Evolutionary conservation across 2,113 vertebrate genomes (phyloP), one percentile per base, ranked within the genome.

Genomic region (Emydocephalus ijimae): DNA sequence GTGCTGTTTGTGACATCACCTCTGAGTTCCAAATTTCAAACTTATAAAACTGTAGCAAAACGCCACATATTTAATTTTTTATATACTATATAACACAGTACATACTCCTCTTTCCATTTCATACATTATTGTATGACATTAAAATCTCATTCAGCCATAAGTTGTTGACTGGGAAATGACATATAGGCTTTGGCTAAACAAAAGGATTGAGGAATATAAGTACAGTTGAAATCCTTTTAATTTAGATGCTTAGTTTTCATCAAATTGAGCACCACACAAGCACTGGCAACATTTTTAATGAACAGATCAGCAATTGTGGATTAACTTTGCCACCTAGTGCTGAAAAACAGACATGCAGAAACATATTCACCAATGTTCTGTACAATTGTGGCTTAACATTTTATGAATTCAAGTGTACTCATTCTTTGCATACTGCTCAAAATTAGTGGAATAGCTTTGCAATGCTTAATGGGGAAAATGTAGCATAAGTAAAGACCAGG

Each of bases 301-400:
- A 43, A 26, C 21, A 1, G 0, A 3, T 12, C 90, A 12, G 12
- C 24, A 88, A 88, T 0, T 0, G 0, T 88, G 96, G 94, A 0
- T 61, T 95, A 45, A n/a, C 45, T 94, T 56, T 95, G 96, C 96
- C 97, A 95, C 91, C 96, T 0, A 24, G 96, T 93, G 97, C 94
- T 57, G 45, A 11, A 0, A 61, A 2, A 26, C 0, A 57, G 74
- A 92, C 94, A 9, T 39, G 92, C 94, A 43, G 57, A 45, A 81
- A 54, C 0, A n/a, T 20, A 8, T 20, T 0, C 88, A 29, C 29
- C 26, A 56, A 69, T 24, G 61, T 55, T 55, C 24, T n/a, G 9
- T 14, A 18, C 52, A 14, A 26, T 2, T 64, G 10, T 21, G 43
- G 12, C 85, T 39, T 7, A 26, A n/a, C 2, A 9, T 21, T 6